phyloP scores from a whole-genome alignment of 2,113 vertebrate species.

The Siniperca knerii region DNA sequence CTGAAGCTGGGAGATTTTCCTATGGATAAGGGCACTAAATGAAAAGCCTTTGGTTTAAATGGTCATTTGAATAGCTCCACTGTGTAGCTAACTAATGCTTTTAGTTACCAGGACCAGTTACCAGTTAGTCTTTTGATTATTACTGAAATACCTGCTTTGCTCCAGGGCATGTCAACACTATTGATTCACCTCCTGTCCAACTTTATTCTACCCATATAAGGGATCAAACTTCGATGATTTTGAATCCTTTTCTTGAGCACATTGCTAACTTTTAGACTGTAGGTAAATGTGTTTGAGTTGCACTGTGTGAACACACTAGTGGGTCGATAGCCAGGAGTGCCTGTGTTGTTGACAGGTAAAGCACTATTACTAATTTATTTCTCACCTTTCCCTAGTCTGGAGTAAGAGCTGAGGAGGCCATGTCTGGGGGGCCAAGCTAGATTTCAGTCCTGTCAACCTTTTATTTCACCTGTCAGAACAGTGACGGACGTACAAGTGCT shows the following conservation, averaged over 20 bases:
- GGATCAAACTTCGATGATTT: constrained; percentile 8
- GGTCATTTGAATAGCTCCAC: constrained; percentile 29
- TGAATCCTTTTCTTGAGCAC: constrained; percentile 1
- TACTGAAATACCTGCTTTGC: constrained; percentile 31
- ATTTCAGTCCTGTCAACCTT: constrained; percentile 90
- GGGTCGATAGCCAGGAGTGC: constrained; percentile 72
- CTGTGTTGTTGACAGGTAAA: constrained; percentile 86
- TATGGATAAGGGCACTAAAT: constrained; percentile 65
- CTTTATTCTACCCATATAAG: neutral
- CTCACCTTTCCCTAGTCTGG: constrained; percentile 86
- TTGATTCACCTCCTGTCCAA: constrained; percentile 35
- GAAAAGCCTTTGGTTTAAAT: constrained; percentile 51
- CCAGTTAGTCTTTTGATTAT: neutral
- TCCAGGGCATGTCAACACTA: constrained; percentile 11
- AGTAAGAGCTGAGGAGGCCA: constrained; percentile 79
- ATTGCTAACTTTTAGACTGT: constrained; percentile 52
- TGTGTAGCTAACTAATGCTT: constrained; percentile 17
- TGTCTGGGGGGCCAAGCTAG: constrained; percentile 80
- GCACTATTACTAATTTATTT: constrained; percentile 94
- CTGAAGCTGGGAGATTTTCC: constrained; percentile 68
- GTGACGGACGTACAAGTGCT: constrained; percentile 90
- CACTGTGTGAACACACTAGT: constrained; percentile 48
- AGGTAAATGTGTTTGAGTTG: constrained; percentile 28
- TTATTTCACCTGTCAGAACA: constrained; percentile 89
- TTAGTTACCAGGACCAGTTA: neutral